Evolutionary conservation across 2,113 vertebrate species (phyloP).

Genomic region (Microtus richardsoni): DNA sequence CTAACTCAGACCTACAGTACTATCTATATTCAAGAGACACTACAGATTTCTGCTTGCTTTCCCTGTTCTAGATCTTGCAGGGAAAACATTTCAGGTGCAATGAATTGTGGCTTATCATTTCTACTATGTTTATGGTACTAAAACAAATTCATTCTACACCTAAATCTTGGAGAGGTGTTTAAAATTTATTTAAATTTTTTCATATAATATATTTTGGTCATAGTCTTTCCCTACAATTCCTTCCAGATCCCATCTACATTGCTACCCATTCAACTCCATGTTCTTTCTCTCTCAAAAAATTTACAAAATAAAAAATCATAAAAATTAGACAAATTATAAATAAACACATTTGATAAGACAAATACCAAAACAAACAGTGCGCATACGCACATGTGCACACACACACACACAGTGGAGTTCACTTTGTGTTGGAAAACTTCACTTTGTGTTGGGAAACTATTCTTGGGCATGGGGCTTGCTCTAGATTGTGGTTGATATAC

Average conservation of each 20-base stretch:
- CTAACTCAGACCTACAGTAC: background rate
- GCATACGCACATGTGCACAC: rapidly evolving
- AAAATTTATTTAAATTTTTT: background rate
- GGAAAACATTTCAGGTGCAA: background rate
- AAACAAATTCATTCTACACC: background rate
- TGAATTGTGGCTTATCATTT: background rate
- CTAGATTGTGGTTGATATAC: background rate
- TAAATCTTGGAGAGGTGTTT: background rate
- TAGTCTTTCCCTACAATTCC: background rate
- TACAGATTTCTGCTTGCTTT: background rate
- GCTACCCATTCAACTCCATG: background rate
- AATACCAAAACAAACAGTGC: background rate
- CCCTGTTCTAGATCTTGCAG: background rate
- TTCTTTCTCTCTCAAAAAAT: background rate
- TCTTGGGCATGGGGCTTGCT: background rate
- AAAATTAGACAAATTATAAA: background rate
- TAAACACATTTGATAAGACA: background rate
- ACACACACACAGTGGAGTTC: background rate
- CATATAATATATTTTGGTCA: background rate
- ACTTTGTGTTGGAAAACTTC: background rate
- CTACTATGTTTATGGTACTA: background rate
- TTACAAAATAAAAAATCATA: background rate
- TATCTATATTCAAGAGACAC: background rate
- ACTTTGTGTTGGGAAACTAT: background rate
- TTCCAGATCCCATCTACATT: background rate